Percentiles rank a stretch among this genome's conserved stretches.
Conservation (phyloP, 2,113 vertebrate species). For the Marmota flaviventris region DNA sequence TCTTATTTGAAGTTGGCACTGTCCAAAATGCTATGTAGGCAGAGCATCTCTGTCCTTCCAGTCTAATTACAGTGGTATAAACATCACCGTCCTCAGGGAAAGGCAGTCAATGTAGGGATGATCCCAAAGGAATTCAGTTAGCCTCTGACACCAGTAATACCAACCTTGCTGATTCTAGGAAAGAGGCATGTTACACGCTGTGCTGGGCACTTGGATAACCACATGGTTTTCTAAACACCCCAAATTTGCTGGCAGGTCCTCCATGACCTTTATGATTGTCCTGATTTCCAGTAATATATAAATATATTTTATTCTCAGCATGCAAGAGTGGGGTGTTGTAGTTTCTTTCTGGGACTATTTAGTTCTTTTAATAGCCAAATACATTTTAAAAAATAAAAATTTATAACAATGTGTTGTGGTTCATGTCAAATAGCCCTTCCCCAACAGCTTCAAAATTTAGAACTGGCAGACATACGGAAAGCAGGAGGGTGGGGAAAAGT, state of each 20-base stretch:
- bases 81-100: not conserved
- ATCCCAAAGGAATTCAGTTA: not conserved
- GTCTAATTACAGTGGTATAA: not conserved
- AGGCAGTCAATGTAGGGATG: not conserved
- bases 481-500: not conserved
- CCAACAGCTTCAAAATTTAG: conserved; percentile 33
- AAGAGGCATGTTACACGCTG: not conserved
- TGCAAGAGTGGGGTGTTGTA: not conserved
- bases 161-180: not conserved
- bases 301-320: conserved; percentile 4
- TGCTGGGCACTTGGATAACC: not conserved
- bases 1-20: not conserved
- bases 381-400: not conserved
- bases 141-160: not conserved
- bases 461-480: not conserved
- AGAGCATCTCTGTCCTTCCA: not conserved
- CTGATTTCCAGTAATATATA: not conserved
- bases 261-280: not conserved
- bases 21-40: not conserved
- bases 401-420: not conserved
- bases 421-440: not conserved
- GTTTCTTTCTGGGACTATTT: not conserved
- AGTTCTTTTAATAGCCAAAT: conserved; percentile 51
- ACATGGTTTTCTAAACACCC: not conserved
- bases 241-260: not conserved